Evolutionary conservation across 2,888 invertebrate genomes (phyloP), one percentile per base, ranked within the genome.

Genomic region (Colletes collaris): DNA sequence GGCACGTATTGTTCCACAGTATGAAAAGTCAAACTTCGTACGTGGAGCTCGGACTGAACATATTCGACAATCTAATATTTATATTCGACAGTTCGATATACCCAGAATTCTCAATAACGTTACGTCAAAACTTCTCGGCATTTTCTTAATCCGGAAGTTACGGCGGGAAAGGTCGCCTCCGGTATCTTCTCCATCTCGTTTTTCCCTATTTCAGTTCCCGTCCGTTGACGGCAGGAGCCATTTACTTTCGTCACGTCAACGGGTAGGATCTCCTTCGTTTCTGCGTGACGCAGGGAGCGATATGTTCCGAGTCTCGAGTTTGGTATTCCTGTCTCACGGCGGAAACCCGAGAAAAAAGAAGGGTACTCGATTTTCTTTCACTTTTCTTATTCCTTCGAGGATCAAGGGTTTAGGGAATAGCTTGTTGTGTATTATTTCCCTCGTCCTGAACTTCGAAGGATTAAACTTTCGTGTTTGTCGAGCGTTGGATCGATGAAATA

Each of bases 171-270:
- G 58, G 13, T 11, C 4, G 5, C 40, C 3, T 27, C 19, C 27
- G 46, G 10, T 63, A 46, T 60, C 35, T 13, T 16, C 10, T 5
- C 10, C 49, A 16, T 59, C 46, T 16, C 16, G 16, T 16, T 52
- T 13, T 16, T 44, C 75, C 37, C 46, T 19, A 37, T 69, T 35
- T 44, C 52, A 16, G 46, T n/a, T 52, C 13, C 35, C 11, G 10
- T 46, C 53, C 50, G 76, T 60, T 76, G 70, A 58, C 75, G 16
- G 37, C 16, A 13, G 11, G 11, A n/a, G 59, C 58, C 71, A 76
- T 76, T 76, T 71, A 71, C 76, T 71, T 49, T 58, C 59, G 64
- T 71, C 76, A 49, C 53, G 64, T 76, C 76, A 55, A 71, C 59
- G 59, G 2, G n/a, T 37, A 64, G 65, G 59, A 50, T 52, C 37